These are phyloP conservation scores for Syrista parreyssii DNA, from an alignment of 2,888 invertebrate species.

Conservation along the genomic window DNA sequence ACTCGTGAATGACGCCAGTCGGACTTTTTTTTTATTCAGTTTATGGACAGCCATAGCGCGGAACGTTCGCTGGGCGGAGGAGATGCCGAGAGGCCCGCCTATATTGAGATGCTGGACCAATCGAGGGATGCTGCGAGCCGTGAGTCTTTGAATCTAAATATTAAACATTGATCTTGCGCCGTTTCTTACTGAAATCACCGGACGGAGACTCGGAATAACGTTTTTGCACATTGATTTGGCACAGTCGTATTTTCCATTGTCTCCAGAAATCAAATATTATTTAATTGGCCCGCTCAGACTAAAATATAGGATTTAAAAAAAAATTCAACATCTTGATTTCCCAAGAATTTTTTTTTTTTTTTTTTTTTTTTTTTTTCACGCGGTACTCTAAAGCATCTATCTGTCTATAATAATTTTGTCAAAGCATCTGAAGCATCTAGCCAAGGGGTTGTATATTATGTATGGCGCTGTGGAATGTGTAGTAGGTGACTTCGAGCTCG, in stretches of 20 bases:
- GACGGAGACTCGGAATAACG: background rate
- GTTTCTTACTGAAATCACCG: background rate
- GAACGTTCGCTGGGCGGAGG: slow-evolving; percentile 55
- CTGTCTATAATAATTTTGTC: background rate
- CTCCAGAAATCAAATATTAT: background rate
- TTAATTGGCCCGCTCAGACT: background rate
- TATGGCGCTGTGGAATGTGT: background rate
- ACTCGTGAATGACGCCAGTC: background rate
- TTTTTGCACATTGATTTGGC: background rate
- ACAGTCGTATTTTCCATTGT: background rate
- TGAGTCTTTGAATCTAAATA: slow-evolving; percentile 18
- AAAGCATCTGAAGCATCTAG: background rate
- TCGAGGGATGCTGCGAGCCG: slow-evolving; percentile 31
- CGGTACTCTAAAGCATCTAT: background rate
- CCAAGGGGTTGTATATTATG: background rate
- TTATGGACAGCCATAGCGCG: slow-evolving; percentile 53
- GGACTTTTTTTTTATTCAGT: slow-evolving; percentile 24
- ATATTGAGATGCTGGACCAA: slow-evolving; percentile 46
- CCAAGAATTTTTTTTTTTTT: background rate
- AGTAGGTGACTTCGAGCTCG: background rate
- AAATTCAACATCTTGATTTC: background rate
- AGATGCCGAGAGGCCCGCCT: slow-evolving; percentile 53
- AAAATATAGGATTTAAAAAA: background rate
- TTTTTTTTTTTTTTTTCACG: background rate
- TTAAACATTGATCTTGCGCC: slow-evolving; percentile 27